Base-by-base conservation (phyloP, 2,888 invertebrate genomes). In the Agriopis leucophaearia region DNA sequence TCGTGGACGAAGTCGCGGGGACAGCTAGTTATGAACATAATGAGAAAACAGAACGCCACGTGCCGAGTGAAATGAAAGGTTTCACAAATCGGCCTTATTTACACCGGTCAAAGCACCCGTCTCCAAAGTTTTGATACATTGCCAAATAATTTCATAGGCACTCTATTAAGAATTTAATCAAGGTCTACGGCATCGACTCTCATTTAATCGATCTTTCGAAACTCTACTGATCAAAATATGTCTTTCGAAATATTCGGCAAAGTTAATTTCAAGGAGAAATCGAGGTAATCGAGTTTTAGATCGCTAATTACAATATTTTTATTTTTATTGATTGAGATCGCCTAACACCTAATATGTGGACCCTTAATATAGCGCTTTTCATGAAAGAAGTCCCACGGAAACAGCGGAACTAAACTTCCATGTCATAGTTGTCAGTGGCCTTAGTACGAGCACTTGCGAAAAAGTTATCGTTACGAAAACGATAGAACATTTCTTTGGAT, bases 161-260 rank as follows among this genome's bases (percentile, higher is more conserved):
- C 40, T 42, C 55, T 0, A 40, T 55, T 18, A 55, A 45, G 15
- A 47, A 38, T 36, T 45, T 58, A 58, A 47, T 58, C 45, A 58
- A 58, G 58, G 47, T 16, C 47, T 36, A 47, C 15, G 42, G 16
- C 55, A 55, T 40, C 40, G 55, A 42, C 40, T 40, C 42, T 12
- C 2, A 8, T 13, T 55, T 10, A 55, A 40, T 55, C 16, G 16
- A 40, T 16, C 3, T 18, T 18, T 40, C 42, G 15, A 7, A 40
- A 18, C 18, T 55, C 15, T 2, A 16, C 55, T 12, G 18, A 40
- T 16, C 55, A 42, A 35, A 35, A n/a, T 38, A 10, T 10, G 15
- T 38, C n/a, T n/a, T 15, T 15, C 10, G 35, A 36, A 51, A 42
- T 8, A n/a, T 13, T 35, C 9, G 13, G 15, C 8, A 13, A 15